phyloP scores from a whole-genome alignment of 1,140 invertebrate genomes.

The Bathynomus jamesi region DNA sequence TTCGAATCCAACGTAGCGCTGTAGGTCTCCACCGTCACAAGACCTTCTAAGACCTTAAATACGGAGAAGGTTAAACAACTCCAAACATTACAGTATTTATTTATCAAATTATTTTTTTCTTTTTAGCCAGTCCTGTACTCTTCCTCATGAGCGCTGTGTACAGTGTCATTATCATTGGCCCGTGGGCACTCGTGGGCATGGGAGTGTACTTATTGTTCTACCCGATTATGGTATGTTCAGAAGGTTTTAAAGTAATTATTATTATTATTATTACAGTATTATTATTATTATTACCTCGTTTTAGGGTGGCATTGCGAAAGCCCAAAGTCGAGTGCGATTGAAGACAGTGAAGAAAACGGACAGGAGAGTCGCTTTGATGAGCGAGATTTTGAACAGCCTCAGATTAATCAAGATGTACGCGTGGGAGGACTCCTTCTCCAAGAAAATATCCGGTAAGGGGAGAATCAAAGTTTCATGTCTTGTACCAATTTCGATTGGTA shows the following conservation, averaged over 20 bases:
- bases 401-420: constrained; percentile 82
- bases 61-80: too few species aligned
- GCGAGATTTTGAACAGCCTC: constrained; percentile 52
- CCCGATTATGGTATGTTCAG: constrained; percentile 55
- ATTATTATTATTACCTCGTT: too few species aligned
- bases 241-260: too few species aligned
- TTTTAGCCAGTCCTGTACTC: constrained; percentile 51
- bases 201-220: constrained; percentile 56
- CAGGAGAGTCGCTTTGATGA: constrained; percentile 50
- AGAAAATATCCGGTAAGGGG: constrained; percentile 47
- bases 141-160: constrained; percentile 53
- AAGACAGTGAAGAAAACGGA: constrained; percentile 52
- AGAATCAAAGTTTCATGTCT: too few species aligned
- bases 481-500: too few species aligned
- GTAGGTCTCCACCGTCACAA: too few species aligned
- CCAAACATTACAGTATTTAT: too few species aligned
- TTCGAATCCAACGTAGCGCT: too few species aligned
- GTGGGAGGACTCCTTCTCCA: constrained; percentile 73
- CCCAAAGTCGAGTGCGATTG: constrained; percentile 39
- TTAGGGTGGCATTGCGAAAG: constrained; percentile 26
- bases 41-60: too few species aligned
- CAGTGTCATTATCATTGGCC: constrained; percentile 53
- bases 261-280: too few species aligned
- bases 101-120: too few species aligned
- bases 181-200: constrained; percentile 54